Evolutionary conservation across 2,113 vertebrate species (phyloP).

Genomic region (Amblyornis subalaris): DNA sequence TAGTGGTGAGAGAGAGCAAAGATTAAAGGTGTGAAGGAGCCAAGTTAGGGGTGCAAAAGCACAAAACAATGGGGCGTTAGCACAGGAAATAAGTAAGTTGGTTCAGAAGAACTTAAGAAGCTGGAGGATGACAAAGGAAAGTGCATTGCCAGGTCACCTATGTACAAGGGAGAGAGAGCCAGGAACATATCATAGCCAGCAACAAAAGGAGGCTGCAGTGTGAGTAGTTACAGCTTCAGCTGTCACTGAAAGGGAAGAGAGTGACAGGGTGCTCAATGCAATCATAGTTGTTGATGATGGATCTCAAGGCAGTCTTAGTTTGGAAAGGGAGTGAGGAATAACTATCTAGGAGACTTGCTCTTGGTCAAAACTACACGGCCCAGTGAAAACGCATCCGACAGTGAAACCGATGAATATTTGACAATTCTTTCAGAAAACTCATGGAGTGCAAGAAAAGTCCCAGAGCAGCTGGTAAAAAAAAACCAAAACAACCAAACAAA

Average conservation of each 20-base stretch:
- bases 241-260: not conserved
- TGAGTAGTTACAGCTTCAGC: not conserved
- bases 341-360: not conserved
- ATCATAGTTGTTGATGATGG: not conserved
- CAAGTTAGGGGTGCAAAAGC: not conserved
- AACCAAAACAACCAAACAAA: not conserved
- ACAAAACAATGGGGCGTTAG: not conserved
- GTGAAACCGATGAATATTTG: not conserved
- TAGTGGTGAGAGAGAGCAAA: not conserved
- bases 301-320: not conserved
- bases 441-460: not conserved
- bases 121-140: not conserved
- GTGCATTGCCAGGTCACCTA: not conserved
- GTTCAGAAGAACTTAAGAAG: not conserved
- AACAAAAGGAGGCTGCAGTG: not conserved
- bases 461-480: not conserved
- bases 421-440: not conserved
- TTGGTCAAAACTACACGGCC: not conserved
- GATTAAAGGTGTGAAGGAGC: not conserved
- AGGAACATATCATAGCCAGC: not conserved
- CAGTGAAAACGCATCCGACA: not conserved
- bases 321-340: not conserved
- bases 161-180: not conserved
- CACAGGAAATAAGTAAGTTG: not conserved
- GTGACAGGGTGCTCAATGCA: not conserved